Evolutionary conservation across 2,888 invertebrate species (phyloP).

Genomic region (Sarcophaga carnaria): DNA sequence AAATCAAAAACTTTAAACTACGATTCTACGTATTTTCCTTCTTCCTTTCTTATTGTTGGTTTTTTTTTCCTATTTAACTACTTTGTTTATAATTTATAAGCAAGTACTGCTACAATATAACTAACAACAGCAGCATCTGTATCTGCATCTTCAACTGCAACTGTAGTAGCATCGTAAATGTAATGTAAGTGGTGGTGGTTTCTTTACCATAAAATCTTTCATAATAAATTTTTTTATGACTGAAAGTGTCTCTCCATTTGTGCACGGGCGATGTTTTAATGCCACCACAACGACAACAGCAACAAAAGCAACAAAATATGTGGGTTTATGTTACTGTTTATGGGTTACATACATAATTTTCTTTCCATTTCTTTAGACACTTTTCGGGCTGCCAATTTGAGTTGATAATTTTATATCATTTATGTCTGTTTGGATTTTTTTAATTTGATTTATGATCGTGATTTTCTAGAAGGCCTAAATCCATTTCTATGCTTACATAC

Average conservation of each 20-base stretch:
- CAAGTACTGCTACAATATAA: too few relatives aligned
- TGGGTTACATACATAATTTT: conserved; percentile 23
- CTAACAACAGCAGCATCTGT: too few relatives aligned
- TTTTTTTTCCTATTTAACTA: not conserved
- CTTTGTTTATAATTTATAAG: not conserved
- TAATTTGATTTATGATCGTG: conserved; percentile 45
- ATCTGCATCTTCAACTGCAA: not conserved
- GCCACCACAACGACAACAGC: not conserved
- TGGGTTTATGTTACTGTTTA: conserved; percentile 61
- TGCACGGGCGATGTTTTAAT: conserved; percentile 7
- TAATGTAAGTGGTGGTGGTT: not conserved
- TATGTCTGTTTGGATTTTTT: conserved; percentile 32
- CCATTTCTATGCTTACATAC: too few relatives aligned
- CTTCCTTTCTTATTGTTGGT: not conserved
- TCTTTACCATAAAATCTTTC: not conserved
- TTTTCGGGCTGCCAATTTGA: conserved; percentile 29
- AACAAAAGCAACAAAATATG: conserved; percentile 30
- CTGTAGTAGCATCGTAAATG: conserved; percentile 12
- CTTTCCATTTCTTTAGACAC: conserved; percentile 2
- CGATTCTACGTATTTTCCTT: too few relatives aligned
- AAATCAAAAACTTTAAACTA: too few relatives aligned
- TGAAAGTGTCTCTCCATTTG: not conserved
- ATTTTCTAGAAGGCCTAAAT: conserved; percentile 32
- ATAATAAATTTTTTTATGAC: not conserved
- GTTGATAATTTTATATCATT: conserved; percentile 56